phyloP scores from a whole-genome alignment of 2,888 invertebrate species.

The Caenorhabditis panamensis region DNA sequence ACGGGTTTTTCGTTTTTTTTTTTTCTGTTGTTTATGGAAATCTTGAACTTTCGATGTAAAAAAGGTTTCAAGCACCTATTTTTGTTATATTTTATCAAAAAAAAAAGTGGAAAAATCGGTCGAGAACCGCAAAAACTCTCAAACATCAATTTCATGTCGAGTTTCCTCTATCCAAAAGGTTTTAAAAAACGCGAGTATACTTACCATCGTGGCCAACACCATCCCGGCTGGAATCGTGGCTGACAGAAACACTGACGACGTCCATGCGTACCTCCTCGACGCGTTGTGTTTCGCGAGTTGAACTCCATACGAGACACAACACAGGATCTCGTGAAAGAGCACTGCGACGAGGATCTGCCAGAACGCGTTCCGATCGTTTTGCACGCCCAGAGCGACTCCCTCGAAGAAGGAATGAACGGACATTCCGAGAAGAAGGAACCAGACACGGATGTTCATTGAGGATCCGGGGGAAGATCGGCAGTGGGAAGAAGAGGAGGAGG shows the following conservation, averaged over 20 bases:
- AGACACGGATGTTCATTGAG: conserved; percentile 58
- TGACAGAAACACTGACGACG: conserved; percentile 70
- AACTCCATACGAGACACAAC: conserved; percentile 78
- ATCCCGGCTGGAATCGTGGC: conserved; percentile 77
- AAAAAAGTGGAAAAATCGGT: too few relatives aligned
- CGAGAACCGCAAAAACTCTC: too few relatives aligned
- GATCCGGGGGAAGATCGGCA: conserved; percentile 21
- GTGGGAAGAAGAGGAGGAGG: conserved; percentile 19
- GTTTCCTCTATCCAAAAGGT: too few relatives aligned
- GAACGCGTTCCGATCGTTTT: conserved; percentile 70
- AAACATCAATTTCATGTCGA: too few relatives aligned
- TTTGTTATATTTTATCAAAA: too few relatives aligned
- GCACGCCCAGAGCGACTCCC: conserved; percentile 84
- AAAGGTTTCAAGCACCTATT: too few relatives aligned
- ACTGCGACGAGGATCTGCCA: conserved; percentile 76
- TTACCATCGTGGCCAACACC: conserved; percentile 70
- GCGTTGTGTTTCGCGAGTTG: conserved; percentile 76
- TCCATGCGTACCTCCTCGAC: conserved; percentile 65
- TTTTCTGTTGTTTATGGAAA: too few relatives aligned
- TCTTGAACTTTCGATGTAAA: too few relatives aligned
- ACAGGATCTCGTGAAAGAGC: conserved; percentile 77
- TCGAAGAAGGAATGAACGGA: conserved; percentile 85
- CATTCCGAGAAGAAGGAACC: conserved; percentile 83
- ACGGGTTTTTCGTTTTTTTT: too few relatives aligned
- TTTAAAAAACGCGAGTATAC: too few relatives aligned